A percentile compares a stretch with the other conserved stretches of the same genome.
Evolutionary conservation across 2,797 vertebrate genomes (phyloP).

Genomic region (Babyrousa celebensis): DNA sequence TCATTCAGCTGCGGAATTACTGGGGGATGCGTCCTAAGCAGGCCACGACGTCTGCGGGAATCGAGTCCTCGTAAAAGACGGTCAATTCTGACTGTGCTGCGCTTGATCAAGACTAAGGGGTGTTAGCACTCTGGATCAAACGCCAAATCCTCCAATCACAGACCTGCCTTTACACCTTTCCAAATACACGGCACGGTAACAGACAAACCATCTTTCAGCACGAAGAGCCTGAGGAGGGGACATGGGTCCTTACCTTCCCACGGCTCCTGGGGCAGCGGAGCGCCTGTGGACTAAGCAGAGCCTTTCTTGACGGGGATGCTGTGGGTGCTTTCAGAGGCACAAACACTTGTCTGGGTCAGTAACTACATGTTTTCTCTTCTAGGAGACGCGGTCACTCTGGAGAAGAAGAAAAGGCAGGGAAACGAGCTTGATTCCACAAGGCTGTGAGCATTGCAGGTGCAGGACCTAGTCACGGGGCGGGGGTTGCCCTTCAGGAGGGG

Average conservation of each 20-base stretch:
- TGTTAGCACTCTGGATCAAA: neutral
- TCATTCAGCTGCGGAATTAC: accelerated
- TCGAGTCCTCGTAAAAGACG: no score
- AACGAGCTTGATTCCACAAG: neutral
- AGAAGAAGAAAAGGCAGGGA: slow-evolving; percentile 52
- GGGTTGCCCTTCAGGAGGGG: neutral
- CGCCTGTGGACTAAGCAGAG: neutral
- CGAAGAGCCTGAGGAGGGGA: neutral
- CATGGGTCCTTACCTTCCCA: slow-evolving; percentile 63
- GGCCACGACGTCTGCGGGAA: no score
- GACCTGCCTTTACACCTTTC: neutral
- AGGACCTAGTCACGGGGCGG: neutral
- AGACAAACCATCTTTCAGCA: accelerated
- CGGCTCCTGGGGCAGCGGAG: slow-evolving; percentile 72
- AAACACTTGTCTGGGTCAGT: neutral
- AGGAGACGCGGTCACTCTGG: slow-evolving; percentile 69
- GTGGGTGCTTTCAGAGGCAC: neutral
- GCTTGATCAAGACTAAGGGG: neutral
- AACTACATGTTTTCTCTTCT: slow-evolving; percentile 81
- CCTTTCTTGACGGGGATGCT: neutral
- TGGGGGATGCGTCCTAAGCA: accelerated
- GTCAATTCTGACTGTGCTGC: neutral
- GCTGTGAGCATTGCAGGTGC: accelerated
- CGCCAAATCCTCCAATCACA: neutral
- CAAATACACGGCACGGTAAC: neutral